Evolutionary conservation across 2,797 vertebrate species (phyloP), one percentile per base, ranked within the genome.

Genomic region (Cirrhinus molitorella): DNA sequence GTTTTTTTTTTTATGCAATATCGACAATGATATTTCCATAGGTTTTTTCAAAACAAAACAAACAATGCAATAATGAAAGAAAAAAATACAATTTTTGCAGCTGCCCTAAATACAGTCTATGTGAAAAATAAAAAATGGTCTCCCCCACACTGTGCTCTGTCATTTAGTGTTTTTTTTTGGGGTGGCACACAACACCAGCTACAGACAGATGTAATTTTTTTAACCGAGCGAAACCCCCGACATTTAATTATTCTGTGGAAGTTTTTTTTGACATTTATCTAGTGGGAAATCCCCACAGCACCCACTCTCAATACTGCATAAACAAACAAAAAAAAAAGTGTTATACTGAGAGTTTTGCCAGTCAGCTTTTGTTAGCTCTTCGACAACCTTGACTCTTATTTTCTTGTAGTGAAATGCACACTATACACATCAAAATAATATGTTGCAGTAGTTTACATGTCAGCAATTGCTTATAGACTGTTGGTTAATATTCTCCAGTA

Each of bases 261-360:
- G 23, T 43, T 70, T 45, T 19, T 40, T 12, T 74, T 71, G 9
- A 28, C 25, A 80, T 73, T 51, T 70, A 67, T 80, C 51, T 65
- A 73, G 63, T 74, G 17, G 71, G 47, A 88, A 88, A 87, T 87
- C 87, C 87, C 87, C 87, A 81, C 51, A 81, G 31, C 76, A 83
- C 80, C 85, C 71, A 87, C 83, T 28, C 63, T 12, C 12, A 66
- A 78, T 47, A 75, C 2, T 31, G 80, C 79, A 72, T 49, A 37
- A 23, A 8, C 57, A 23, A 51, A 61, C 72, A 10, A 79, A 71
- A 85, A 23, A 51, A 53, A 76, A 10, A 79, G 66, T n/a, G n/a
- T n/a, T n/a, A n/a, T n/a, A 45, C 43, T 28, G 16, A 45, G 11
- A 40, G 40, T 47, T 21, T 28, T 16, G 19, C 7, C 72, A 75